These are phyloP conservation scores for Anisognathus igniventris DNA, from an alignment of 2,797 vertebrate species.

Conservation along the genomic window DNA sequence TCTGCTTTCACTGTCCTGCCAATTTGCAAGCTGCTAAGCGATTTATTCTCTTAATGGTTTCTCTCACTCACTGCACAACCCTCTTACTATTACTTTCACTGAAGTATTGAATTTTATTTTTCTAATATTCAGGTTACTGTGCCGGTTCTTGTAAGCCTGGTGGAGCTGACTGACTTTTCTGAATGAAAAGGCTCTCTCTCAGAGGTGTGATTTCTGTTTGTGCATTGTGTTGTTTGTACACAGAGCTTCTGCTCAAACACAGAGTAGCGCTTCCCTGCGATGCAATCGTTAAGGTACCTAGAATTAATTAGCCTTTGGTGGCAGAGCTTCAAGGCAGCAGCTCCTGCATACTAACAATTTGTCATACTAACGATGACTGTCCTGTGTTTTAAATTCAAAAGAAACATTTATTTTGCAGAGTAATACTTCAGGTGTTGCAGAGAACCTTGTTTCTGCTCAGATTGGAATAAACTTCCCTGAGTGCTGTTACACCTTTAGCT, in stretches of 20 bases:
- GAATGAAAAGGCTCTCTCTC: conserved; percentile 44
- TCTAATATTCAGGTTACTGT: not conserved
- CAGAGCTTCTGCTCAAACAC: conserved; percentile 1
- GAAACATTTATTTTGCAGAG: not conserved
- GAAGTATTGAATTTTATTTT: not conserved
- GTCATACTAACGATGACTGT: not conserved
- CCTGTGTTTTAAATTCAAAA: not conserved
- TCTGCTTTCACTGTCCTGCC: conserved; percentile 9
- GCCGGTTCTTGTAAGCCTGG: not conserved
- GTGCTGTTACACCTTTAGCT: not conserved
- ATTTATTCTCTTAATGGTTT: not conserved
- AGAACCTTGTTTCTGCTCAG: not conserved
- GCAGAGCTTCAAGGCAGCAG: conserved; percentile 27
- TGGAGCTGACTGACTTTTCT: conserved; percentile 16
- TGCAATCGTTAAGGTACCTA: not conserved
- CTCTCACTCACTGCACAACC: not conserved
- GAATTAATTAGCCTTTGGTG: conserved; percentile 45
- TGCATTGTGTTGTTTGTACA: conserved; percentile 3
- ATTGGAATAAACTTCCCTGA: not conserved
- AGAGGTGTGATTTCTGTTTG: conserved; percentile 4
- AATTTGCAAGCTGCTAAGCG: not conserved
- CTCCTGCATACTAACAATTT: not conserved
- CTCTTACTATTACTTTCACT: not conserved
- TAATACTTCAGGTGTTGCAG: not conserved
- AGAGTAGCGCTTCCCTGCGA: not conserved